phyloP scores from a whole-genome alignment of 2,113 vertebrate genomes.

The Microcebus murinus region DNA sequence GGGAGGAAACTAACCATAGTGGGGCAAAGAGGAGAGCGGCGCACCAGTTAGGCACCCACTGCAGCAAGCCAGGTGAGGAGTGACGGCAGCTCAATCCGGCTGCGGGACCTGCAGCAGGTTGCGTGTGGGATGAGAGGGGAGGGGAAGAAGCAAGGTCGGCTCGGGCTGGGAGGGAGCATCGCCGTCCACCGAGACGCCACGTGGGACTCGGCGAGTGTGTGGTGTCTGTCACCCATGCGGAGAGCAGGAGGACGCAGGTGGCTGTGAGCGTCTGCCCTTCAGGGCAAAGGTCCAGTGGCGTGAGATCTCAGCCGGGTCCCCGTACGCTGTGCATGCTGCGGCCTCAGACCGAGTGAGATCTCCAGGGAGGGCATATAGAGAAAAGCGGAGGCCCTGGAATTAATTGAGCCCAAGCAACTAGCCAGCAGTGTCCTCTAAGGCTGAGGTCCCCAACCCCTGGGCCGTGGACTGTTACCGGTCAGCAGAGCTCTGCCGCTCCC shows the following conservation, averaged over 20 bases:
- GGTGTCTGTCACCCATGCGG: neutral
- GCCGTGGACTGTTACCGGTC: too few relatives aligned
- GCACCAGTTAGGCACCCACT: neutral
- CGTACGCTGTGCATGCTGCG: neutral
- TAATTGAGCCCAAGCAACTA: neutral
- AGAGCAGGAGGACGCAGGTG: neutral
- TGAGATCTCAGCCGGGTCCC: neutral
- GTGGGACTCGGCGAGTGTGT: neutral
- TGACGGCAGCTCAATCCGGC: accelerated
- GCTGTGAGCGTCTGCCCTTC: neutral
- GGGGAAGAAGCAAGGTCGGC: too few relatives aligned
- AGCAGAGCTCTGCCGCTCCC: too few relatives aligned
- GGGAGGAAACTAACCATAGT: neutral
- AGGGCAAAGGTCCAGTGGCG: neutral
- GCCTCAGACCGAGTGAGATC: neutral
- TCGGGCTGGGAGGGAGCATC: neutral
- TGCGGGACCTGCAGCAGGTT: neutral
- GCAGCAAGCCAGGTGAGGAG: neutral
- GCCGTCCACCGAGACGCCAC: neutral
- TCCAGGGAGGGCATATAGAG: neutral
- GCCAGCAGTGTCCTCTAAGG: neutral
- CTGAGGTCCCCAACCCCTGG: too few relatives aligned
- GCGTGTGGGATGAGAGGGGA: too few relatives aligned
- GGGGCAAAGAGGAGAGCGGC: neutral
- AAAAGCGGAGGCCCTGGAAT: neutral